These are phyloP conservation scores for Equus przewalskii DNA, from an alignment of 2,113 vertebrate genomes.

Conservation along the genomic window DNA sequence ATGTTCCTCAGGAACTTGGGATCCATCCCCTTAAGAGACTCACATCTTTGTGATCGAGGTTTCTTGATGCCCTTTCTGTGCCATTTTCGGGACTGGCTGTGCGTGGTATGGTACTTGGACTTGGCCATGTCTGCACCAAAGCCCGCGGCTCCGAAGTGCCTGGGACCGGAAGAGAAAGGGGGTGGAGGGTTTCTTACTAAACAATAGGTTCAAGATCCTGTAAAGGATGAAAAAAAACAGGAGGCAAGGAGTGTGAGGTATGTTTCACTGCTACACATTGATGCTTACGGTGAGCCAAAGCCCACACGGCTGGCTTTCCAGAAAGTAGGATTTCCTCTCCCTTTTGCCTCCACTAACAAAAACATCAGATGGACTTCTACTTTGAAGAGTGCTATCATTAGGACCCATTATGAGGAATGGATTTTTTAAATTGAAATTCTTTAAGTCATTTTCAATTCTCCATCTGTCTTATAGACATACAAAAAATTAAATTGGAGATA, in stretches of 20 bases:
- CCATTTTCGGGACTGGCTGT: too few relatives aligned
- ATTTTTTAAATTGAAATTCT: slow-evolving; percentile 18
- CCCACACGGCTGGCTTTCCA: not conserved
- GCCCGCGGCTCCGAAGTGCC: too few relatives aligned
- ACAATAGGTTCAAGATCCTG: not conserved
- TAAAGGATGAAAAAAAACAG: not conserved
- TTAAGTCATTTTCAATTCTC: not conserved
- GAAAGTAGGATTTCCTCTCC: not conserved
- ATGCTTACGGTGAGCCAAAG: not conserved
- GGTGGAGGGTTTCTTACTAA: not conserved
- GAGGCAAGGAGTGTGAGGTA: too few relatives aligned
- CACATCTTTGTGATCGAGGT: too few relatives aligned
- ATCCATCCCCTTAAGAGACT: slow-evolving; percentile 85
- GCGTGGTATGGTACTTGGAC: too few relatives aligned
- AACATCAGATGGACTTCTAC: not conserved
- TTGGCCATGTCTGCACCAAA: too few relatives aligned
- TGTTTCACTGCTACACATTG: not conserved
- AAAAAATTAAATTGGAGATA: not conserved
- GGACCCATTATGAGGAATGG: not conserved
- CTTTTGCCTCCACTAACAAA: not conserved
- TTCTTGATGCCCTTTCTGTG: too few relatives aligned
- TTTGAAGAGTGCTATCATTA: slow-evolving; percentile 5
- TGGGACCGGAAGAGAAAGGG: too few relatives aligned
- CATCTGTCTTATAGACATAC: not conserved
- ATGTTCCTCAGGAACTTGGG: slow-evolving; percentile 98